phyloP scores from a whole-genome alignment of 2,888 invertebrate genomes.

The Aromia moschata region DNA sequence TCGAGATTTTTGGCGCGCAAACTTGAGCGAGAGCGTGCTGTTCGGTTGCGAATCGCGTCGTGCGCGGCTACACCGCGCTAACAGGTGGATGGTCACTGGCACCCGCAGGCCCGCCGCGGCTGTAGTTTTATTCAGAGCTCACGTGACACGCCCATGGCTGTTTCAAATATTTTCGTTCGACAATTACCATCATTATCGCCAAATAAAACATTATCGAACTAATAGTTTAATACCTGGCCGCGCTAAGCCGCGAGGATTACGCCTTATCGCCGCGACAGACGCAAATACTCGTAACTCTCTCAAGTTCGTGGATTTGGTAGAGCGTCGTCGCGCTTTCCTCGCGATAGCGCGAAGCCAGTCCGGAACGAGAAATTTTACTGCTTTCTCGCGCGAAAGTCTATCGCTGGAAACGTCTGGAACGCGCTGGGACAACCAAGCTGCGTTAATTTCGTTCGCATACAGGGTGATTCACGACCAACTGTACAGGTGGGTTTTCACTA shows the following conservation, averaged over 20 bases:
- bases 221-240: conserved; percentile 14
- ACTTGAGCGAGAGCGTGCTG: neutral
- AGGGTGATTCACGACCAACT: no score
- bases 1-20: conserved; percentile 16
- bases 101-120: conserved; percentile 4
- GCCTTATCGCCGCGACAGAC: neutral
- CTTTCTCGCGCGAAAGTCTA: conserved; percentile 3
- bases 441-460: no score
- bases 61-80: conserved; percentile 23
- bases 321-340: neutral
- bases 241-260: conserved; percentile 1
- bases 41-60: conserved; percentile 12
- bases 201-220: conserved; percentile 18
- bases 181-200: conserved; percentile 9
- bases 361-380: conserved; percentile 8
- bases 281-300: no score
- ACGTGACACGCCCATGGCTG: conserved; percentile 30
- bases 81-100: conserved; percentile 33
- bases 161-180: conserved; percentile 20
- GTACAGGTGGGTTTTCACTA: no score
- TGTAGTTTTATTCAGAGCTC: conserved; percentile 24
- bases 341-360: neutral
- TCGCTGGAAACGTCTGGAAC: neutral
- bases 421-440: no score
- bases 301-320: neutral